phyloP scores from a whole-genome alignment of 2,113 vertebrate species.

The Periophthalmus modestus region DNA sequence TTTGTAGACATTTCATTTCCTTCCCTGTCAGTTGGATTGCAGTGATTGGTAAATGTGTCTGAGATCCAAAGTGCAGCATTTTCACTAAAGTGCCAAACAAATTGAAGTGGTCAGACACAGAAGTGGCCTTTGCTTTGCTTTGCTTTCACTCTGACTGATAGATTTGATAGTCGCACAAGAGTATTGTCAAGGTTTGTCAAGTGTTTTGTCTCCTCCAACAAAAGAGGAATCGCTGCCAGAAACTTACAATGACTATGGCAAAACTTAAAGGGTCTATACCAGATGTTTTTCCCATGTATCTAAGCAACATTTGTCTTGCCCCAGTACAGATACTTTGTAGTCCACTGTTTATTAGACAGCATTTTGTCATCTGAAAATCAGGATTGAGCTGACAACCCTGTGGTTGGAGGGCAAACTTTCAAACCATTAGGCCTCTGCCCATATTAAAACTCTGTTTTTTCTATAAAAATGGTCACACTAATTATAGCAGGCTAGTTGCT shows the following conservation, averaged over 20 bases:
- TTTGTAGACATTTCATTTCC: constrained; percentile 46
- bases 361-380: too few relatives aligned
- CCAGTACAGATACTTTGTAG: too few relatives aligned
- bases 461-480: too few relatives aligned
- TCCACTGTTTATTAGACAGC: too few relatives aligned
- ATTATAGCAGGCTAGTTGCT: too few relatives aligned
- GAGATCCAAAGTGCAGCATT: constrained; percentile 32
- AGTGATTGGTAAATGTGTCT: constrained; percentile 52
- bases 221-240: constrained; percentile 17
- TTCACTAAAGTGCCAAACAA: constrained; percentile 60
- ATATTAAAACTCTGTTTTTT: too few relatives aligned
- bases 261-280: too few relatives aligned
- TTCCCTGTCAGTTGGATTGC: constrained; percentile 45
- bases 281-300: too few relatives aligned
- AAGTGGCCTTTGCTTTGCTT: constrained; percentile 43
- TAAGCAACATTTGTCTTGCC: too few relatives aligned
- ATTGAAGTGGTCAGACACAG: constrained; percentile 61
- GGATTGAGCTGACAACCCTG: too few relatives aligned
- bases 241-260: neutral
- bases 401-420: too few relatives aligned
- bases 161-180: constrained; percentile 38
- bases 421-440: too few relatives aligned
- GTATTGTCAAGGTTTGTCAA: neutral
- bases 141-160: constrained; percentile 67
- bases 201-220: constrained; percentile 7